Evolutionary conservation across 1,140 invertebrate species (phyloP).

Genomic region (Hirudo medicinalis): DNA sequence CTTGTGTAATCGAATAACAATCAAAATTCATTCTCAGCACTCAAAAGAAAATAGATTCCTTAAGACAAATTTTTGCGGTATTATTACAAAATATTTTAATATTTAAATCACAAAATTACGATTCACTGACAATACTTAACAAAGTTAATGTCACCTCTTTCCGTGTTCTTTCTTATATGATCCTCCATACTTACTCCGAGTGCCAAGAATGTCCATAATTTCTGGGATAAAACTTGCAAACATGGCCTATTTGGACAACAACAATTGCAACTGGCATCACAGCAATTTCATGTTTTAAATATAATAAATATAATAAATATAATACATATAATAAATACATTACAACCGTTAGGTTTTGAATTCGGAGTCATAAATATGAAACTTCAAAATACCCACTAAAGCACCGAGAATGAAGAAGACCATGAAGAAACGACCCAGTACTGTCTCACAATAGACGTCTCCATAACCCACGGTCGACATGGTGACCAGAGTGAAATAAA

Average conservation of each 20-base stretch:
- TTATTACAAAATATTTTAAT: too few relatives aligned
- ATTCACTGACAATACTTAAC: too few relatives aligned
- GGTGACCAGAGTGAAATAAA: slow-evolving; percentile 41
- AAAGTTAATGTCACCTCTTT: slow-evolving; percentile 59
- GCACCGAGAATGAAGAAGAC: slow-evolving; percentile 37
- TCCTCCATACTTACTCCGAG: slow-evolving; percentile 97
- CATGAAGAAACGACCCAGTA: slow-evolving; percentile 36
- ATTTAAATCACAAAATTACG: too few relatives aligned
- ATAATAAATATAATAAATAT: not conserved
- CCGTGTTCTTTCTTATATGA: slow-evolving; percentile 98
- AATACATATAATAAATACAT: not conserved
- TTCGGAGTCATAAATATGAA: not conserved
- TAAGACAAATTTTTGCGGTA: too few relatives aligned
- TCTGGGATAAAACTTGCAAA: slow-evolving; percentile 99
- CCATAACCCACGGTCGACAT: slow-evolving; percentile 43
- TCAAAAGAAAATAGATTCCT: too few relatives aligned
- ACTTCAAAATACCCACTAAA: slow-evolving; percentile 29
- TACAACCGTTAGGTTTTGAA: not conserved
- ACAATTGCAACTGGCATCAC: not conserved
- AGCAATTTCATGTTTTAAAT: not conserved
- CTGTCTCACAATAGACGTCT: slow-evolving; percentile 35
- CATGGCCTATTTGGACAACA: slow-evolving; percentile 43
- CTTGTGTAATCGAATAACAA: too few relatives aligned
- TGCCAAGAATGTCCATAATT: slow-evolving; percentile 98
- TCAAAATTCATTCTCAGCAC: too few relatives aligned